Percentiles rank a stretch among this genome's conserved stretches.
Conservation (phyloP, 1,140 invertebrate species). For the Lethocerus indicus region DNA sequence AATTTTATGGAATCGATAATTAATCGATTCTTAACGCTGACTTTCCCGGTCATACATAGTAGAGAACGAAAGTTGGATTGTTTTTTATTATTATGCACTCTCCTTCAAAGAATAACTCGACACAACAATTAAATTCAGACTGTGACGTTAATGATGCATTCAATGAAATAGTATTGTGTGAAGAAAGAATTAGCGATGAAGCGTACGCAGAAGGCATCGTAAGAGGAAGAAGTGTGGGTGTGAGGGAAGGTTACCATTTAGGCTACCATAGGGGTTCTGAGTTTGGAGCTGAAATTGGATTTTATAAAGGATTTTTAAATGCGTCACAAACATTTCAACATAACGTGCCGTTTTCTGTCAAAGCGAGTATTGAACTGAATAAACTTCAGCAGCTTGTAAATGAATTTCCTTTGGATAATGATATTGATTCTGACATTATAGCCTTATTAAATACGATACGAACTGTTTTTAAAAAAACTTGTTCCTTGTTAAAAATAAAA, state of each 20-base stretch:
- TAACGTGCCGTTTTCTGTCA: background rate
- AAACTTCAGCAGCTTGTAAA: conserved; percentile 1
- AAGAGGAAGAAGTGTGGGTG: conserved; percentile 20
- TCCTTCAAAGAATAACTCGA: no score
- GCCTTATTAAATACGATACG: conserved; percentile 19
- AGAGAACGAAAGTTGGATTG: no score
- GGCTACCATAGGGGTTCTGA: conserved; percentile 23
- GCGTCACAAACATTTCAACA: background rate
- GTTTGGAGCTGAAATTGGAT: conserved; percentile 23
- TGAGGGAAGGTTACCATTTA: conserved; percentile 21
- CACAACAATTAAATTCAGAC: no score
- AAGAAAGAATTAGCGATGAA: conserved; percentile 17
- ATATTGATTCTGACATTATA: conserved; percentile 1
- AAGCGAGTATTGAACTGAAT: background rate
- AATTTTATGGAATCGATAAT: no score
- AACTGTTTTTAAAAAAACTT: conserved; percentile 22
- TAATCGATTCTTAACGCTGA: no score
- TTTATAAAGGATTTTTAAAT: conserved; percentile 20
- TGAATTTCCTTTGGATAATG: conserved; percentile 5
- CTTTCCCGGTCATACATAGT: no score
- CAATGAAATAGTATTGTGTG: conserved; percentile 20
- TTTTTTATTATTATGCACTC: no score
- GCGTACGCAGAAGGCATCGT: conserved; percentile 20
- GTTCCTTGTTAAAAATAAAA: conserved; percentile 21
- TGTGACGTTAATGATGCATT: conserved; percentile 22